Evolutionary conservation across 2,888 invertebrate species (phyloP).

Genomic region (Plagiodera versicolora): DNA sequence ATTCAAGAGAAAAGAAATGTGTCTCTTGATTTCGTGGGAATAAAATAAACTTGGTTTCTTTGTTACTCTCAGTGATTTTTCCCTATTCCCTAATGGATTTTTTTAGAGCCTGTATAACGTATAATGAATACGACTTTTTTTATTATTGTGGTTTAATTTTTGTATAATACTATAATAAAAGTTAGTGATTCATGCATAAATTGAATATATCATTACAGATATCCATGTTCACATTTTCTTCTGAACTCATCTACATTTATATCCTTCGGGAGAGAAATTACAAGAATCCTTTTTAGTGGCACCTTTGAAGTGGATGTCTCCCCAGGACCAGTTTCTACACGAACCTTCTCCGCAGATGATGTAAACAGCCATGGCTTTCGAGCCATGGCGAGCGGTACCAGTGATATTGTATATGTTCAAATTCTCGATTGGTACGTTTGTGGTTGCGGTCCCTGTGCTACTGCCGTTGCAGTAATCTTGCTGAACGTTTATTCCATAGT

Average conservation of each 20-base stretch:
- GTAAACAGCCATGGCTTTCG: constrained; percentile 20
- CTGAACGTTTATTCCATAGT: constrained; percentile 33
- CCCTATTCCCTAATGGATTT: too few relatives aligned
- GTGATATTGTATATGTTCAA: constrained; percentile 21
- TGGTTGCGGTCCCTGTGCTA: constrained; percentile 23
- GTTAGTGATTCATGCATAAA: too few relatives aligned
- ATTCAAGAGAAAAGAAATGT: too few relatives aligned
- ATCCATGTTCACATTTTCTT: too few relatives aligned
- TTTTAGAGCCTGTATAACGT: too few relatives aligned
- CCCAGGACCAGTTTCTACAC: constrained; percentile 33
- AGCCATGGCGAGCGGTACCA: constrained; percentile 18
- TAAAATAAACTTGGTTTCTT: too few relatives aligned
- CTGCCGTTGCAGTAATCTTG: constrained; percentile 32
- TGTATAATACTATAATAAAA: too few relatives aligned
- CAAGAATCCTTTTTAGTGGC: constrained; percentile 18
- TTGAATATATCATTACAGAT: too few relatives aligned
- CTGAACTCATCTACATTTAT: constrained; percentile 12
- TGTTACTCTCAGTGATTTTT: too few relatives aligned
- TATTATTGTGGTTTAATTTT: too few relatives aligned
- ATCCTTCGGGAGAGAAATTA: constrained; percentile 27
- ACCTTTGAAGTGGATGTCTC: constrained; percentile 22
- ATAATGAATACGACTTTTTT: too few relatives aligned
- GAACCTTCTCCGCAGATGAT: constrained; percentile 29
- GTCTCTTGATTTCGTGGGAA: too few relatives aligned
- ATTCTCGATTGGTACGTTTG: constrained; percentile 30